Percentiles rank a stretch among this genome's conserved stretches.
Evolutionary conservation across 2,888 invertebrate genomes (phyloP).

Genomic region (Pachydiplax longipennis): DNA sequence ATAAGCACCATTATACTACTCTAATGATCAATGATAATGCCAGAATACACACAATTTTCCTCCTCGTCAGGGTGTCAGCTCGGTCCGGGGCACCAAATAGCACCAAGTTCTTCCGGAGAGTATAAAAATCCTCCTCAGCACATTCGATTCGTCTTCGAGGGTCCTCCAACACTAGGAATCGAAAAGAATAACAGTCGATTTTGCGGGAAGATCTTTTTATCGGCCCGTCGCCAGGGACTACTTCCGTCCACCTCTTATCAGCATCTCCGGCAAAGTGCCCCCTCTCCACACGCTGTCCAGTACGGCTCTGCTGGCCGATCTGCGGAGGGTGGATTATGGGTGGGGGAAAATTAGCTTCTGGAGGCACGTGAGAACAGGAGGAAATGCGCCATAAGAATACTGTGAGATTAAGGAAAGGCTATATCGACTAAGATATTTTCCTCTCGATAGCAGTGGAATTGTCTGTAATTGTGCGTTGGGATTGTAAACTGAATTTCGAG

Average conservation of each 20-base stretch:
- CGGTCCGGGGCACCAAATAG: neutral
- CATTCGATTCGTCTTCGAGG: neutral
- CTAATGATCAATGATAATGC: no score
- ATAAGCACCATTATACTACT: no score
- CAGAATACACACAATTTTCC: neutral
- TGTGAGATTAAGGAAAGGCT: neutral
- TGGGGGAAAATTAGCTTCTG: neutral
- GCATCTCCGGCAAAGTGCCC: slow-evolving; percentile 3
- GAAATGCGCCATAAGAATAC: neutral
- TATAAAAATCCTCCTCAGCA: neutral
- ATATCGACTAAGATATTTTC: neutral
- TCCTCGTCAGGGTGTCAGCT: neutral
- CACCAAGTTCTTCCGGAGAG: neutral
- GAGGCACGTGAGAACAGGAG: neutral
- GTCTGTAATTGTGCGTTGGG: no score
- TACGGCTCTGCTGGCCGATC: neutral
- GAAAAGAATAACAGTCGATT: neutral
- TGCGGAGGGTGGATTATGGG: neutral
- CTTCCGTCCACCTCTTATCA: slow-evolving; percentile 10
- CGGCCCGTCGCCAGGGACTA: neutral
- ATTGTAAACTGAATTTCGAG: no score
- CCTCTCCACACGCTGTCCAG: neutral
- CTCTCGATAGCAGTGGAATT: no score
- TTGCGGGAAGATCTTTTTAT: neutral
- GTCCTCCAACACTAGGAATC: neutral